Percentiles rank a stretch among this genome's conserved stretches.
Conservation (phyloP, 2,888 invertebrate genomes). For the Odontomyia ornata region DNA sequence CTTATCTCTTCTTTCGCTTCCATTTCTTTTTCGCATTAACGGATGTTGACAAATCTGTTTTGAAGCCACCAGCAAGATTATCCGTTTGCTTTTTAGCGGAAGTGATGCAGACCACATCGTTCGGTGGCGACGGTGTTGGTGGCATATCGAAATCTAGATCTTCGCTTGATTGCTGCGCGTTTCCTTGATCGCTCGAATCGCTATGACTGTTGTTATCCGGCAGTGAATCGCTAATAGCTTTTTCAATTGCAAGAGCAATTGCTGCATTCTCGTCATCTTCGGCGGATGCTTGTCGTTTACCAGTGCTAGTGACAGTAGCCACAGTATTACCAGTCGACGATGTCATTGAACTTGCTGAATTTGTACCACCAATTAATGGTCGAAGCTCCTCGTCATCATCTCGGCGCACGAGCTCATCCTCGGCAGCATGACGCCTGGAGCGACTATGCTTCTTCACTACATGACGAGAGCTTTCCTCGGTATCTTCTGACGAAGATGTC, state of each 20-base stretch:
- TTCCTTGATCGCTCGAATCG: constrained; percentile 49
- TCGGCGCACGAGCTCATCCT: neutral
- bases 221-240: constrained; percentile 47
- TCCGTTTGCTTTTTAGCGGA: constrained; percentile 36
- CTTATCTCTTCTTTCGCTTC: constrained; percentile 64
- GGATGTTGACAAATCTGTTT: constrained; percentile 35
- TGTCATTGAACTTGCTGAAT: constrained; percentile 52
- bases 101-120: constrained; percentile 48
- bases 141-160: constrained; percentile 39
- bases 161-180: constrained; percentile 30
- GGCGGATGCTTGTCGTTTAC: constrained; percentile 6
- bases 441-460: constrained; percentile 51
- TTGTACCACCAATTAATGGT: constrained; percentile 57
- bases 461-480: constrained; percentile 46
- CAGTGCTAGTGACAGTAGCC: neutral
- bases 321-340: constrained; percentile 39
- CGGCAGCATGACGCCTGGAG: constrained; percentile 54
- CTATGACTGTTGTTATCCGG: constrained; percentile 52
- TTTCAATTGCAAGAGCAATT: constrained; percentile 46
- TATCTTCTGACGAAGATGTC: constrained; percentile 53
- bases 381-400: constrained; percentile 62
- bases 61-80: constrained; percentile 37
- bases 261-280: constrained; percentile 39
- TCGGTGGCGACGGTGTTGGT: constrained; percentile 46
- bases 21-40: constrained; percentile 62